Evolutionary conservation across 2,888 invertebrate species (phyloP).

Genomic region (Lasioglossum calceatum): DNA sequence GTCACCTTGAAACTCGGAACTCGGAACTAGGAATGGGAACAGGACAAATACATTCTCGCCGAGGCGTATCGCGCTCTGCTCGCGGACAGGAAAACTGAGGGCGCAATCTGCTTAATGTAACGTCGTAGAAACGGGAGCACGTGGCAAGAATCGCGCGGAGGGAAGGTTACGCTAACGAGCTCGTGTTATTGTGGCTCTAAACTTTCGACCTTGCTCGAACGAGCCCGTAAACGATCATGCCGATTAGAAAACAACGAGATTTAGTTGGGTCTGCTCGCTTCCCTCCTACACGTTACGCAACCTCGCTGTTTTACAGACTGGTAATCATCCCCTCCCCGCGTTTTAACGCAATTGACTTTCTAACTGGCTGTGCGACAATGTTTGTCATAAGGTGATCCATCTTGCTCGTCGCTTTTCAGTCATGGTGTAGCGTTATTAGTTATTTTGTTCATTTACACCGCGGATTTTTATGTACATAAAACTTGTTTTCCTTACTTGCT

Average conservation of each 20-base stretch:
- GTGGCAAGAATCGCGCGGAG: constrained; percentile 22
- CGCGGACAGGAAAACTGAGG: constrained; percentile 13
- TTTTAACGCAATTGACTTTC: constrained; percentile 46
- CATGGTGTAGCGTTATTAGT: too few relatives aligned
- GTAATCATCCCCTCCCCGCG: background rate
- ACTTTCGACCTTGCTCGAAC: constrained; percentile 43
- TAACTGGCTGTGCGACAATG: background rate
- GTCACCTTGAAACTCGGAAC: constrained; percentile 1
- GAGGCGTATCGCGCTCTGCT: constrained; percentile 1
- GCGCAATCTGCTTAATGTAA: constrained; percentile 25
- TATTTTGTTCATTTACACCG: too few relatives aligned
- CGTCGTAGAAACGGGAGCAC: constrained; percentile 23
- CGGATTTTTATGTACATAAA: too few relatives aligned
- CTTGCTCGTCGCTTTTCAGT: too few relatives aligned
- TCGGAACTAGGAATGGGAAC: background rate
- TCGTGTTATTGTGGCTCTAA: constrained; percentile 32
- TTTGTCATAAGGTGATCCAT: too few relatives aligned
- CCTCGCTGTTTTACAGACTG: background rate
- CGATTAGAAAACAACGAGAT: constrained; percentile 52
- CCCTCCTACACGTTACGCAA: constrained; percentile 33
- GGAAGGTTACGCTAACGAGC: constrained; percentile 39
- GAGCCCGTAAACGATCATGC: constrained; percentile 33
- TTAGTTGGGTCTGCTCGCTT: constrained; percentile 22
- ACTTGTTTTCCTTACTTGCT: too few relatives aligned
- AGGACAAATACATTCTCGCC: background rate